Evolutionary conservation across 2,113 vertebrate species (phyloP).

Genomic region (Serilophus lunatus): DNA sequence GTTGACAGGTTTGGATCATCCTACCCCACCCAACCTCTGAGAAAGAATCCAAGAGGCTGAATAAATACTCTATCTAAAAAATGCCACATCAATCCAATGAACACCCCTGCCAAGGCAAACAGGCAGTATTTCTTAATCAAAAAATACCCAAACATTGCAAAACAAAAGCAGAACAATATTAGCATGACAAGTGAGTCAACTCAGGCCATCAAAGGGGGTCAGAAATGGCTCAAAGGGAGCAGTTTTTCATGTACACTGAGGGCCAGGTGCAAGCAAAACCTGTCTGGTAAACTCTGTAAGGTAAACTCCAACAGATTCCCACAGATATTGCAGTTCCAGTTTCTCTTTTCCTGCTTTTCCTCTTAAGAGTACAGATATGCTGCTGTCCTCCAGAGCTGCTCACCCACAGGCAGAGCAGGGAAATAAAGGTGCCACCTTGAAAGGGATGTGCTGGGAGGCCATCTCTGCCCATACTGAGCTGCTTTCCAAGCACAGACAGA

Average conservation of each 20-base stretch:
- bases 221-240: neutral
- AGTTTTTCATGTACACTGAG: neutral
- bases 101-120: conserved; percentile 46
- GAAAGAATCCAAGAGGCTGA: conserved; percentile 34
- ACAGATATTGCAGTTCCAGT: neutral
- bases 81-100: neutral
- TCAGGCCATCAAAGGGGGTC: neutral
- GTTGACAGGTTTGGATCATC: neutral
- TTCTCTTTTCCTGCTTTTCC: neutral
- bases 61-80: conserved; percentile 38
- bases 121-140: conserved; percentile 41
- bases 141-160: conserved; percentile 34
- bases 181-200: neutral
- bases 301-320: neutral
- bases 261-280: neutral
- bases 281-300: rapidly evolving
- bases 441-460: neutral
- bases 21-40: neutral
- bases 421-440: neutral
- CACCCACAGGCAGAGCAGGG: neutral
- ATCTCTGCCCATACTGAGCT: neutral
- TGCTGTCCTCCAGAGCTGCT: neutral
- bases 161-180: neutral
- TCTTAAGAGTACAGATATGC: neutral
- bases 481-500: neutral